Base-by-base conservation (phyloP, 2,888 invertebrate species). In the Synanthedon myopaeformis region DNA sequence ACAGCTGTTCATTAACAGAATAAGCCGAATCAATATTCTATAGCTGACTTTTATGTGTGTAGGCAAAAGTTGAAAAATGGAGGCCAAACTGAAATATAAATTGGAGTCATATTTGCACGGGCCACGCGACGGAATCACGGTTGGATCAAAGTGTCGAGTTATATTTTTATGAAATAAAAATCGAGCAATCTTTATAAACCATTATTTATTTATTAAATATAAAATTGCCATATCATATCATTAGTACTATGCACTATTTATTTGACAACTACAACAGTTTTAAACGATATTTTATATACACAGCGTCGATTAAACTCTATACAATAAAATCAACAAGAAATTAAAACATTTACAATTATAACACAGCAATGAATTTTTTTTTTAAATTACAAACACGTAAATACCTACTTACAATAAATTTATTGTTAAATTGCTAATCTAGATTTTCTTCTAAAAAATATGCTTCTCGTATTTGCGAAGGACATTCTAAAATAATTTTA, bases 191-290 rank as follows among this genome's bases (percentile, higher is more conserved):
- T 65, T 65, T 81, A 79, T 63, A 80, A 81, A 79, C 65, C 69
- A 70, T 76, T 76, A 75, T 77, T 81, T 74, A 73, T 82, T 81
- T 75, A 81, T 75, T 79, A 76, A 76, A 82, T 84, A 85, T 81
- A 84, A 84, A 85, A 84, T 75, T 72, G 74, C 68, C 72, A 72
- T 76, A 77, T 76, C 70, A 68, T 71, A 71, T 71, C 66, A 60
- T 77, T 74, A 80, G 73, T 75, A 76, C 72, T 76, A 77, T 73
- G 66, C 68, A 68, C 69, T 74, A 60, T 62, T 64, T 62, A 72
- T 65, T 23, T 70, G 74, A 73, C 71, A 72, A 58, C 76, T 79
- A 79, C 72, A 77, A 79, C 74, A 79, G 70, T 73, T 67, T 49
- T 49, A 17, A 19, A 49, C 60, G 65, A 72, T 58, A 61, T 68